These are phyloP conservation scores for Acrobasis consociella DNA, from an alignment of 2,888 invertebrate genomes.

Conservation along the genomic window DNA sequence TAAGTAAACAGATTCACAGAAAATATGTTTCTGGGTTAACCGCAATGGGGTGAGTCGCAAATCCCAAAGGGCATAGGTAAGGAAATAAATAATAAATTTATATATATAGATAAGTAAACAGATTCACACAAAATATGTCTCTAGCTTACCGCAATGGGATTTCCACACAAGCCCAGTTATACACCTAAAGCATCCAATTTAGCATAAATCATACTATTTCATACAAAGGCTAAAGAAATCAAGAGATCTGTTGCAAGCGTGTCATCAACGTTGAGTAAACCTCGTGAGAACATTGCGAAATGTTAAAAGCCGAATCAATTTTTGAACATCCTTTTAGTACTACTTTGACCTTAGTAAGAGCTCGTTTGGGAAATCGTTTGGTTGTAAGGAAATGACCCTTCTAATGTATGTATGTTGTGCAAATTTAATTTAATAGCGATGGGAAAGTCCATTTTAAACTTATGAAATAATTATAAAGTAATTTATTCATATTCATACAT, in stretches of 20 bases:
- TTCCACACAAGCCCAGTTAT: background rate
- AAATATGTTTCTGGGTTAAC: background rate
- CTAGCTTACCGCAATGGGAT: background rate
- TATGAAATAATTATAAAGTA: too few relatives aligned
- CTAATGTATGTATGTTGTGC: too few relatives aligned
- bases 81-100: too few relatives aligned
- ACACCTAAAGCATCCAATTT: background rate
- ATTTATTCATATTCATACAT: too few relatives aligned
- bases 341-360: background rate
- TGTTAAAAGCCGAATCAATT: constrained; percentile 1
- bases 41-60: too few relatives aligned
- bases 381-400: too few relatives aligned
- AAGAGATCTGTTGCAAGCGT: constrained; percentile 10
- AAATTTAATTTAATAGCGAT: too few relatives aligned
- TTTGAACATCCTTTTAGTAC: background rate
- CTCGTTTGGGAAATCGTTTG: background rate
- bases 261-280: constrained; percentile 16
- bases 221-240: background rate
- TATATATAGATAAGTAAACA: too few relatives aligned
- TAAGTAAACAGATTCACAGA: too few relatives aligned
- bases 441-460: too few relatives aligned
- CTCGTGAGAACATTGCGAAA: constrained; percentile 15
- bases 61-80: too few relatives aligned
- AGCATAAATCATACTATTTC: constrained; percentile 7
- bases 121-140: too few relatives aligned